Conservation (phyloP, 2,113 vertebrate species). For the Lepidothrix coronata region DNA sequence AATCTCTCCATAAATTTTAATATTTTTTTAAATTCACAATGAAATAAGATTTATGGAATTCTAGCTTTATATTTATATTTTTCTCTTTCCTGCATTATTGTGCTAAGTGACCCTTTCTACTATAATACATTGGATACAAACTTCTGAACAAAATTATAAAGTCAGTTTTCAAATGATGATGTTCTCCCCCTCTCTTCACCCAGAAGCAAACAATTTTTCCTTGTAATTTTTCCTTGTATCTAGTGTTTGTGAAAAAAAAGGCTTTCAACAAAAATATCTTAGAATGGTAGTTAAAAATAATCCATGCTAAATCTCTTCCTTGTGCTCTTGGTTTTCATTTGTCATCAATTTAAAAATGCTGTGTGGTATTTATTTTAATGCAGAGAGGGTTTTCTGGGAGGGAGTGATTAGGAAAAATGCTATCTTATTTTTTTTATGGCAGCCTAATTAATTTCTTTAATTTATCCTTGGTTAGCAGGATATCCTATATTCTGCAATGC, state of each 20-base stretch:
- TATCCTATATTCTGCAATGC: not conserved
- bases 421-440: not conserved
- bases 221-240: not conserved
- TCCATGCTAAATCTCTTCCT: too few relatives aligned
- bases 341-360: not conserved
- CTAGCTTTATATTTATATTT: not conserved
- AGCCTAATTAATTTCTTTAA: not conserved
- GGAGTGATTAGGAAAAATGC: not conserved
- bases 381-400: rapidly evolving
- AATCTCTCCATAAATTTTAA: not conserved
- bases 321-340: not conserved
- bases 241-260: not conserved
- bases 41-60: not conserved
- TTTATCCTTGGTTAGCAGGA: not conserved
- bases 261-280: not conserved
- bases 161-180: not conserved
- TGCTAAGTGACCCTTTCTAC: not conserved
- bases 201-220: not conserved
- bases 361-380: not conserved
- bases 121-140: not conserved
- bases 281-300: not conserved
- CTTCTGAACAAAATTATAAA: not conserved
- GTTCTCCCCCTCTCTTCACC: not conserved
- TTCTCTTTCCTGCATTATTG: not conserved
- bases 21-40: not conserved